Evolutionary conservation across 2,113 vertebrate genomes (phyloP), one percentile per base, ranked within the genome.

Genomic region (Rhabdornis inornatus): DNA sequence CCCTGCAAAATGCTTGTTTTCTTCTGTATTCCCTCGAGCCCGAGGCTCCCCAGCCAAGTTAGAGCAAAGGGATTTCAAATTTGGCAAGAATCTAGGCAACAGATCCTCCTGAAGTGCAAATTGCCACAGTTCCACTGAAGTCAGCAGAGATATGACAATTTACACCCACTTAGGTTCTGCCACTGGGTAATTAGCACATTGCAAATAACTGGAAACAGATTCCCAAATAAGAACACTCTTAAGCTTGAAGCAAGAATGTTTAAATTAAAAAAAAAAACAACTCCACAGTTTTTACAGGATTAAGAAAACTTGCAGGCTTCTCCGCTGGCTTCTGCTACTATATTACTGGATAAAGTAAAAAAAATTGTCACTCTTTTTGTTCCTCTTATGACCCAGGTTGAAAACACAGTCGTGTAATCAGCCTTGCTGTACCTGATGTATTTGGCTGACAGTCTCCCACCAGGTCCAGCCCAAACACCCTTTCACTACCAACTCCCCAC

Each of bases 141-240:
- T 97, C 96, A 95, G 87, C 94, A 94, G 94, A 95, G 93, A 95
- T 83, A 85, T 24, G 95, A 95, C 95, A 97, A 96, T 97, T 97
- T 95, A 96, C 95, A 90, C 95, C 95, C 96, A 95, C 94, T 96
- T 95, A 95, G 95, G 96, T 87, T 96, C 94, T 96, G 95, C 94
- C 94, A 95, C 91, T 8, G 89, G 95, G 93, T 97, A 96, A 97
- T 97, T 95, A 97, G 94, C 94, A 95, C 84, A 85, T 95, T 92
- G 94, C 95, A 96, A 95, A 95, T 96, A 96, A 96, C 93, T 94
- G 90, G 93, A 97, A 97, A 96, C 93, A 92, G 68, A 81, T 85
- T 95, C 82, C 91, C 87, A 94, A 96, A 87, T 79, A 92, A 83
- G 95, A 96, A 87, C 79, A 35, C 60, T 63, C 87, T 71, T 37